Base-by-base conservation (phyloP, 2,888 invertebrate genomes). In the Tridacna crocea region DNA sequence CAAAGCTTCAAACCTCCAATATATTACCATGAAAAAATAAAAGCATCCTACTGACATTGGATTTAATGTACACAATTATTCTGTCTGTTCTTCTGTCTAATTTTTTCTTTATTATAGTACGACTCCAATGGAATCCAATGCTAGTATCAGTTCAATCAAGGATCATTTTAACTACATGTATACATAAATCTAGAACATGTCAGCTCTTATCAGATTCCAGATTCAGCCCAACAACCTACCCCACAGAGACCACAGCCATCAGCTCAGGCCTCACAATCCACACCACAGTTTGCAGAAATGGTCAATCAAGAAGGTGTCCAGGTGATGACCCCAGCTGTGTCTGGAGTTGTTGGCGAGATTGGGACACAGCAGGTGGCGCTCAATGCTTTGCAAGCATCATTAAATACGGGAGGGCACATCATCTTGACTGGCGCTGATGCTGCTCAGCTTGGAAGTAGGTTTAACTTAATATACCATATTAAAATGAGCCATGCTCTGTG, bases 401-500 rank as follows among this genome's bases (percentile, higher is more conserved):
- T 92, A 90, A 97, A 97, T 93, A 98, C 97, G 94, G 98, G 98
- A 94, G 98, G 98, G 13, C 98, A 98, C 95, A 97, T 99, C 93
- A 98, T 98, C 92, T 96, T 99, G 92, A 98, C 98, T 77, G 97
- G 98, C 81, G 98, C 98, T 79, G 89, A 86, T 75, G 82, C 86
- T 13, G 77, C 89, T 12, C 86, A 89, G 51, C 86, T 92, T 61
- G 91, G 91, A 48, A 90, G 91, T 87, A 79, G 74, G 80, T 75
- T 22, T 26, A 24, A 73, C 2, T 11, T 8, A 36, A 36, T 36
- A 36, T 36, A 36, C 36, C 36, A n/a, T 36, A 36, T 36, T n/a
- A n/a, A 36, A 36, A 36, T 36, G 36, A 36, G 36, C 3, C 36
- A 36, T 36, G 36, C 36, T 36, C 36, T 36, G 2, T 36, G 36